Percentiles rank a stretch among this genome's conserved stretches.
Conservation (phyloP, 2,888 invertebrate species). For the Diplolepis rosae region DNA sequence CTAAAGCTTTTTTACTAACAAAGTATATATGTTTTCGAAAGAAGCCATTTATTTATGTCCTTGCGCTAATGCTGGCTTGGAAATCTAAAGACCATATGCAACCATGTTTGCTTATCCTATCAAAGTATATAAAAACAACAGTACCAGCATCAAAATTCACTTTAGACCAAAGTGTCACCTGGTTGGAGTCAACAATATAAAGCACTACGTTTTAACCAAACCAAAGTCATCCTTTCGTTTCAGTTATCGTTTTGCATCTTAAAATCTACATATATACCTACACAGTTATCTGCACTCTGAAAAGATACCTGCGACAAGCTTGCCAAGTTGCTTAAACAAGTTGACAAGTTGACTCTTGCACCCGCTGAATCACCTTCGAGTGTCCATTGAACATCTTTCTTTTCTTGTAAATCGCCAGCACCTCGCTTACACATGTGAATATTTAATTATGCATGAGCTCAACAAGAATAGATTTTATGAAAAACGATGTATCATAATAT, state of each 20-base stretch:
- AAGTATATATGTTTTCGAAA: conserved; percentile 70
- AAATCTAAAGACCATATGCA: conserved; percentile 39
- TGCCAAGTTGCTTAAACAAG: background rate
- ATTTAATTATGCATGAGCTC: conserved; percentile 2
- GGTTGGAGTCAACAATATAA: conserved; percentile 26
- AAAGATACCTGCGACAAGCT: conserved; percentile 27
- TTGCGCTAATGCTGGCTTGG: background rate
- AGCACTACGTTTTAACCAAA: conserved; percentile 48
- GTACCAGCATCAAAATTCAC: conserved; percentile 48
- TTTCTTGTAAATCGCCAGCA: conserved; percentile 5
- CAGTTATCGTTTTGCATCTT: conserved; percentile 27
- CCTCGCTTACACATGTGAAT: background rate
- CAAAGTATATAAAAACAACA: conserved; percentile 47
- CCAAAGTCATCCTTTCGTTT: conserved; percentile 42
- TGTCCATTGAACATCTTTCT: conserved; percentile 17
- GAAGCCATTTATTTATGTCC: conserved; percentile 61
- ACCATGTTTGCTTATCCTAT: conserved; percentile 48
- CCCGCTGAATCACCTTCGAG: background rate
- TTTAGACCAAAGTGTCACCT: conserved; percentile 50
- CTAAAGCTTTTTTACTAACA: conserved; percentile 56
- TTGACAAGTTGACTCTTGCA: background rate
- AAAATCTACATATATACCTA: background rate
- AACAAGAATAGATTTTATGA: conserved; percentile 12
- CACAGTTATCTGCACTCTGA: background rate
- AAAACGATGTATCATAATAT: conserved; percentile 2